phyloP scores from a whole-genome alignment of 2,888 invertebrate species.

The Hirtodrosophila histrioides region DNA sequence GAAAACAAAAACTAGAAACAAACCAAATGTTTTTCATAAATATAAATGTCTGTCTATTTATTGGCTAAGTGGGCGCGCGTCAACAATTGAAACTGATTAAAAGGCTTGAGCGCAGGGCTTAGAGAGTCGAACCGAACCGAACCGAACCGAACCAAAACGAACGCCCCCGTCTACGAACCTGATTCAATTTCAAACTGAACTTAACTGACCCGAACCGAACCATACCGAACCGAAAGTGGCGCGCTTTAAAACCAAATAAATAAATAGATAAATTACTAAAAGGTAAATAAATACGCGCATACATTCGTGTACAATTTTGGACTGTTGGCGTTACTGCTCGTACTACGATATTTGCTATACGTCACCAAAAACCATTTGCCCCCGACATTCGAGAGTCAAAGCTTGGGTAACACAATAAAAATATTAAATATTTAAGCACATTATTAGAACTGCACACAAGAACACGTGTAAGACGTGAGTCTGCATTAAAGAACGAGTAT shows the following conservation, averaged over 20 bases:
- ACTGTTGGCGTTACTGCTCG: constrained; percentile 55
- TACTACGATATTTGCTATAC: constrained; percentile 62
- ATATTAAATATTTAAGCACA: constrained; percentile 77
- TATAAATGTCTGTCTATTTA: constrained; percentile 43
- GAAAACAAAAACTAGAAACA: constrained; percentile 33
- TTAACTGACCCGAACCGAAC: constrained; percentile 47
- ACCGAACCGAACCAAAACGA: constrained; percentile 15
- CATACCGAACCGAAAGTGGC: constrained; percentile 57
- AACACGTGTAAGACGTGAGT: constrained; percentile 25
- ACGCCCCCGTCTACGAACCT: constrained; percentile 3
- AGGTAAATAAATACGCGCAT: constrained; percentile 72
- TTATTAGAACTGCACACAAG: constrained; percentile 75
- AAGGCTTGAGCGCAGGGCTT: constrained; percentile 59
- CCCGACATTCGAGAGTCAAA: constrained; percentile 57
- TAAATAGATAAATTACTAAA: constrained; percentile 80
- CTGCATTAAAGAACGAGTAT: constrained; percentile 38
- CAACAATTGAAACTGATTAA: constrained; percentile 70
- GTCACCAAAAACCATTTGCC: constrained; percentile 56
- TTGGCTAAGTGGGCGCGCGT: constrained; percentile 40
- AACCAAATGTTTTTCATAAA: constrained; percentile 62
- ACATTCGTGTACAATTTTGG: constrained; percentile 56
- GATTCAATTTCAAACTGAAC: constrained; percentile 11
- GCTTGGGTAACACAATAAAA: constrained; percentile 70
- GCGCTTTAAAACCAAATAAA: constrained; percentile 76
- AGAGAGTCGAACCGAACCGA: constrained; percentile 23